Percentiles rank a stretch among this genome's conserved stretches.
Evolutionary conservation across 2,113 vertebrate species (phyloP).

Genomic region (Cranoglanis bouderius): DNA sequence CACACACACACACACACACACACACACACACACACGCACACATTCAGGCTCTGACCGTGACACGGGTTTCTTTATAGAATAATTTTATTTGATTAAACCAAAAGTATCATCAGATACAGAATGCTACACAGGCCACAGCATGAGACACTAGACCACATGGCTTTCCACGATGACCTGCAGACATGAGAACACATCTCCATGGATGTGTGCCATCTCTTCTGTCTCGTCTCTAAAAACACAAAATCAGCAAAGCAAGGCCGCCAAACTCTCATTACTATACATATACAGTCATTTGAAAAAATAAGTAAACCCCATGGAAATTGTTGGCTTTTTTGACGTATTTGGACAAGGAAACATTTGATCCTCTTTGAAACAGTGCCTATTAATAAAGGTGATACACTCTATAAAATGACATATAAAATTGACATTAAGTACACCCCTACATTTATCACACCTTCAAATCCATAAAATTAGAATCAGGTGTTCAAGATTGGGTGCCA

Average conservation of each 20-base stretch:
- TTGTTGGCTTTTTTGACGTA: no score
- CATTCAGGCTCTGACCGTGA: neutral
- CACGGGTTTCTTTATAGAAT: conserved; percentile 64
- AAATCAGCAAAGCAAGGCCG: conserved; percentile 80
- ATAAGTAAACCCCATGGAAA: no score
- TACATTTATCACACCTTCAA: no score
- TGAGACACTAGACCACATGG: conserved; percentile 65
- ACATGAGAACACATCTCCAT: conserved; percentile 54
- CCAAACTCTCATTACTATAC: conserved; percentile 65
- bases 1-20: neutral
- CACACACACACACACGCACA: neutral
- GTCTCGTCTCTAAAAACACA: conserved; percentile 70
- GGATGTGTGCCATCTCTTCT: neutral
- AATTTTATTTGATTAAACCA: conserved; percentile 81
- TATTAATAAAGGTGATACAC: no score
- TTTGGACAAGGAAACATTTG: no score
- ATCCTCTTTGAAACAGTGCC: no score
- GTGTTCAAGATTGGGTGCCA: no score
- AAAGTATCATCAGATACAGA: conserved; percentile 73
- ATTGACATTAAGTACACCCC: no score
- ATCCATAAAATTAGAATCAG: no score
- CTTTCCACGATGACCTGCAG: conserved; percentile 50
- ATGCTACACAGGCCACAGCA: conserved; percentile 73
- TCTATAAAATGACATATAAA: no score
- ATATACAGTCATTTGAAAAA: no score